Evolutionary conservation across 2,888 invertebrate species (phyloP), one percentile per base, ranked within the genome.

Genomic region (Anagyrus pseudococci): DNA sequence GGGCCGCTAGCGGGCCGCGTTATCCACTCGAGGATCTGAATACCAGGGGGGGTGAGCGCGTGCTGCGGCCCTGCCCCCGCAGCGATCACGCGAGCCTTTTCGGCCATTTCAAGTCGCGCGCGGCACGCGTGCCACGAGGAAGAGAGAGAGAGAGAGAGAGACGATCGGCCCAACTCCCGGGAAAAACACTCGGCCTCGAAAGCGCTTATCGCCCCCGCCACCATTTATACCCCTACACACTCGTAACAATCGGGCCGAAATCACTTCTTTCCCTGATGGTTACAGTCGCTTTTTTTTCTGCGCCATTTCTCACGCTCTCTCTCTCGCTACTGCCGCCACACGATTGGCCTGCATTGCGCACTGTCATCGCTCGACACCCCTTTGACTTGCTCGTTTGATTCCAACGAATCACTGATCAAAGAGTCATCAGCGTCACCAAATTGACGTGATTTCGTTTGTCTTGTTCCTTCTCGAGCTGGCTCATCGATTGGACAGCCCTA

Each of bases 71-170:
- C 62, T 65, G 59, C 52, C 33, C 33, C 33, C 33, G 33, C 15
- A 10, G 10, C 63, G 57, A 68, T 71, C 75, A 73, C 75, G 75
- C 75, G 65, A 74, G 60, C 68, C 58, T 60, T 22, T 67, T 68
- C 57, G 58, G 63, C 68, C 67, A 67, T 62, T 58, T 55, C 54
- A 44, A 33, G 55, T 41, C 47, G 46, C 48, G 57, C 44, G 55
- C 25, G 37, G 37, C 19, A 37, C 19, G 52, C 37, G 44, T 47
- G 6, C 4, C 19, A 19, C 44, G 46, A 19, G 29, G 19, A 19
- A 40, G 23, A n/a, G n/a, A n/a, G n/a, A n/a, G n/a, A n/a, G n/a
- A n/a, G n/a, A n/a, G n/a, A n/a, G n/a, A n/a, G n/a, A n/a, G n/a
- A n/a, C n/a, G n/a, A n/a, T n/a, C n/a, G n/a, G n/a, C n/a, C n/a